phyloP scores from a whole-genome alignment of 2,113 vertebrate species.

The Emydocephalus ijimae region DNA sequence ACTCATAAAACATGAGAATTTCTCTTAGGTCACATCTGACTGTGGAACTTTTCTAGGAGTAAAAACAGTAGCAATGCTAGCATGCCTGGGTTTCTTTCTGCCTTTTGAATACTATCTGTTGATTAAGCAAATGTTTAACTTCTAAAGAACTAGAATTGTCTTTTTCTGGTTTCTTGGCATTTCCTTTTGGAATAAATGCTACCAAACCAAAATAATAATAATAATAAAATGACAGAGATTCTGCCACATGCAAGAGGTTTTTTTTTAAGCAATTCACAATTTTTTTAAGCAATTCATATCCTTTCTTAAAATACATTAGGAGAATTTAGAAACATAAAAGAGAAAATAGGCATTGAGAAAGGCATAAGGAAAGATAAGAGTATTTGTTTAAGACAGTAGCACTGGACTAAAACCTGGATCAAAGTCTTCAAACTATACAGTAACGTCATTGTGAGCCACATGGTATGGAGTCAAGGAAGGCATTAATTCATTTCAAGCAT shows the following conservation, averaged over 20 bases:
- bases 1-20: not conserved
- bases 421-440: slow-evolving; percentile 49
- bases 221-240: not conserved
- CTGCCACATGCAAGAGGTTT: not conserved
- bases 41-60: not conserved
- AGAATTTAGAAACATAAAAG: slow-evolving; percentile 32
- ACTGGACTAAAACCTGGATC: slow-evolving; percentile 43
- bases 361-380: slow-evolving; percentile 35
- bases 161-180: not conserved
- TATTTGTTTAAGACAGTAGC: slow-evolving; percentile 33
- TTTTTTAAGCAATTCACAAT: not conserved
- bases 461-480: slow-evolving; percentile 30
- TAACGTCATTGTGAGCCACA: slow-evolving; percentile 28
- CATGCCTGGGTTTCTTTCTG: not conserved
- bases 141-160: not conserved
- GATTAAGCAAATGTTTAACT: not conserved
- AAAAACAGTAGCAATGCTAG: not conserved
- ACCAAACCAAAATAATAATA: not conserved
- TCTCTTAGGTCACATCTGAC: not conserved
- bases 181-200: not conserved
- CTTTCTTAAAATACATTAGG: slow-evolving; percentile 26
- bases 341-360: slow-evolving; percentile 17
- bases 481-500: slow-evolving; percentile 34
- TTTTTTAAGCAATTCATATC: not conserved
- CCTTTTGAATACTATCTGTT: not conserved